A percentile compares a stretch with the other conserved stretches of the same genome.
phyloP scores from a whole-genome alignment of 2,113 vertebrate genomes.

The Myocastor coypus region DNA sequence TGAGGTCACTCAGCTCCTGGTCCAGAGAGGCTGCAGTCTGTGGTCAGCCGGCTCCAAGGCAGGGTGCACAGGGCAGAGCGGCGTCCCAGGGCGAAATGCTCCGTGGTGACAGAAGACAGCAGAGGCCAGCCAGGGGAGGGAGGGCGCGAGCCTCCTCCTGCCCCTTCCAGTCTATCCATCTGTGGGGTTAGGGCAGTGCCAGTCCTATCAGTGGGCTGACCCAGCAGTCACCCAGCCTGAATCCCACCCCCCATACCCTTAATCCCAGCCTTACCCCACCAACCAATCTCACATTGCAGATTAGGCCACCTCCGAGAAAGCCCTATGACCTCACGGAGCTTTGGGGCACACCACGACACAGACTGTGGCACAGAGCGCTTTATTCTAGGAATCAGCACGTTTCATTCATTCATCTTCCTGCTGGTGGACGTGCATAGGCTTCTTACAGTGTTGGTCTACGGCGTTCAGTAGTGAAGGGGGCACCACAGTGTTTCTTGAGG shows the following conservation, averaged over 20 bases:
- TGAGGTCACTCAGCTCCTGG: background rate
- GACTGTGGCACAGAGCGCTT: background rate
- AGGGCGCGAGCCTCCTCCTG: background rate
- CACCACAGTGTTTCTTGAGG: background rate
- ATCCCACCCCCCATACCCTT: background rate
- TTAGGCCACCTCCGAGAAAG: background rate
- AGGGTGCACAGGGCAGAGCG: background rate
- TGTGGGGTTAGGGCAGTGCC: background rate
- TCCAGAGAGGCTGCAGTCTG: background rate
- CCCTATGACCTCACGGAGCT: background rate
- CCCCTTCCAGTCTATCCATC: background rate
- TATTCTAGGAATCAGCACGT: slow-evolving; percentile 6
- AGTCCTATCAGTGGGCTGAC: background rate
- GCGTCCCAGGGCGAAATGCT: too few species aligned
- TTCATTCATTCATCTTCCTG: background rate
- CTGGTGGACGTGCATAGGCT: slow-evolving; percentile 1
- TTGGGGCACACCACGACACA: background rate
- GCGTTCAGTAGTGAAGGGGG: background rate
- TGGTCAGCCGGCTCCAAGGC: background rate
- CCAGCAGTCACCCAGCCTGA: background rate
- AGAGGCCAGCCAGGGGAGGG: background rate
- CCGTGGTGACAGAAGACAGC: background rate
- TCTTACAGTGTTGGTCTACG: background rate
- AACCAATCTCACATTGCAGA: background rate
- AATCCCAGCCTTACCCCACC: background rate